Percentiles rank a stretch among this genome's conserved stretches.
These are phyloP conservation scores for Sakesphorus luctuosus DNA, from an alignment of 2,113 vertebrate species.

Conservation along the genomic window DNA sequence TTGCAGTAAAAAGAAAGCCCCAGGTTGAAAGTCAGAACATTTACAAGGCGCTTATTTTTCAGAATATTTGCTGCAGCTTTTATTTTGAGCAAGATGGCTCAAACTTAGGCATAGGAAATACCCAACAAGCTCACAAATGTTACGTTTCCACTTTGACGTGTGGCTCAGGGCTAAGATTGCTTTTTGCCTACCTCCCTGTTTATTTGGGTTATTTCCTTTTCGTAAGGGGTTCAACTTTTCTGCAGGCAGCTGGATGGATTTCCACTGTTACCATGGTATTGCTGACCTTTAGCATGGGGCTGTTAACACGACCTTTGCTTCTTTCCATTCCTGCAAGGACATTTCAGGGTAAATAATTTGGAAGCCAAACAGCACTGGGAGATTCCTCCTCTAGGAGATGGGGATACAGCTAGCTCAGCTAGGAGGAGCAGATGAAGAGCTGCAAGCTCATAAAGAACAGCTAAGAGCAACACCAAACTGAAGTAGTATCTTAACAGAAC, in stretches of 20 bases:
- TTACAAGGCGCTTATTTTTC: neutral
- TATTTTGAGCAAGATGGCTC: neutral
- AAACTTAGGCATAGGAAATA: neutral
- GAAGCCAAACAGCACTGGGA: constrained; percentile 31
- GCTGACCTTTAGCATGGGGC: constrained; percentile 45
- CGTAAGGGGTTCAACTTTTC: neutral
- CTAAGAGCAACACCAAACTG: neutral
- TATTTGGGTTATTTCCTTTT: constrained; percentile 48
- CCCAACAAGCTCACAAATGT: neutral
- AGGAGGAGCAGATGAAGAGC: neutral
- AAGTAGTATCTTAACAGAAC: neutral
- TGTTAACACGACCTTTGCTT: constrained; percentile 52
- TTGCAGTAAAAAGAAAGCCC: constrained; percentile 3
- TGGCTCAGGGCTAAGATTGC: neutral
- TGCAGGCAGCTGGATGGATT: constrained; percentile 24
- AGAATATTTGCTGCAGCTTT: neutral
- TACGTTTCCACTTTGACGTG: neutral
- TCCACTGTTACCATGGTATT: constrained; percentile 47
- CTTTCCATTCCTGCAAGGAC: constrained; percentile 55
- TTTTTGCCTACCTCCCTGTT: constrained; percentile 28
- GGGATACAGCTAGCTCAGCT: neutral
- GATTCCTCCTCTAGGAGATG: neutral
- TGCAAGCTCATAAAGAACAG: neutral
- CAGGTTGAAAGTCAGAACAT: neutral
- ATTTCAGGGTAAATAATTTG: constrained; percentile 45